Percentiles rank a stretch among this genome's conserved stretches.
These are phyloP conservation scores for Syndactyla subalaris DNA, from an alignment of 2,797 vertebrate species.

Conservation along the genomic window DNA sequence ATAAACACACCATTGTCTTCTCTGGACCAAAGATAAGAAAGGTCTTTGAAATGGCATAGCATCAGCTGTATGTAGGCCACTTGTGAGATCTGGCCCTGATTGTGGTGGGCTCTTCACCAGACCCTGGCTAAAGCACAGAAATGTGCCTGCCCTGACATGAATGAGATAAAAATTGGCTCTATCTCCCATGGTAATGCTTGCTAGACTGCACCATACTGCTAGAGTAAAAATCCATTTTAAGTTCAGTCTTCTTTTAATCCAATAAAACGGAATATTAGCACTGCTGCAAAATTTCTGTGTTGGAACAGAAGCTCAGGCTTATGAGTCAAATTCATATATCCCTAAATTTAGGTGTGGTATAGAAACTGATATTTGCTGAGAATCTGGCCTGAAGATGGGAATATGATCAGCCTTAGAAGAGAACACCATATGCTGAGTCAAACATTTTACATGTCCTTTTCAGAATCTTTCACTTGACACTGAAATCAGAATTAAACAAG, in stretches of 20 bases:
- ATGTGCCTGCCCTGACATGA: background rate
- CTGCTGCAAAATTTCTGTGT: background rate
- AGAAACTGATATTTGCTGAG: background rate
- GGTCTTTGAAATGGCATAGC: background rate
- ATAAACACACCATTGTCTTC: background rate
- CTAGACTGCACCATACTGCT: background rate
- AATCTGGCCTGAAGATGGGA: background rate
- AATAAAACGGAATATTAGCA: background rate
- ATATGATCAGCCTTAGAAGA: background rate
- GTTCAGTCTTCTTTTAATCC: background rate
- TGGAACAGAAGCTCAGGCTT: background rate
- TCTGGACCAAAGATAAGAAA: background rate
- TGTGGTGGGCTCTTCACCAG: background rate
- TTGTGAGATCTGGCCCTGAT: background rate
- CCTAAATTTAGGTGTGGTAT: background rate
- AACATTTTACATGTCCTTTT: background rate
- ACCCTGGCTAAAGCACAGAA: background rate
- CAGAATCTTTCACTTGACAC: background rate
- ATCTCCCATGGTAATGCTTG: background rate
- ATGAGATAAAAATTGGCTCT: background rate
- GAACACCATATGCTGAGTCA: background rate
- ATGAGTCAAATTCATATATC: background rate
- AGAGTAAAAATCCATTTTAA: background rate
- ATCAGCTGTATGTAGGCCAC: background rate
- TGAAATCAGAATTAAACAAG: background rate